A percentile compares a stretch with the other conserved stretches of the same genome.
Conservation (phyloP, 2,888 invertebrate species). For the Nymphalis c-album region DNA sequence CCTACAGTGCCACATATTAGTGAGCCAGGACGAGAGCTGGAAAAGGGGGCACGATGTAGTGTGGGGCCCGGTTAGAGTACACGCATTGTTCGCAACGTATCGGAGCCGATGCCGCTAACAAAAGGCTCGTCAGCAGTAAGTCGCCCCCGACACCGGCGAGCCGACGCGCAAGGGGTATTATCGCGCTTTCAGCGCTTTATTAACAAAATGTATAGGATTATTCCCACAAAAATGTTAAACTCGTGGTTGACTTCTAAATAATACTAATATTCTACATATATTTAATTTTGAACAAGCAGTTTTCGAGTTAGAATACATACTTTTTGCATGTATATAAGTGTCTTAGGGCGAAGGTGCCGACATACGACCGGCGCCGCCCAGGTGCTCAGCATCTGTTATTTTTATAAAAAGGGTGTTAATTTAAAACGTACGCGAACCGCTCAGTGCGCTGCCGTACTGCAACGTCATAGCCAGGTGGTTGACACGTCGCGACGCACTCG, state of each 20-base stretch:
- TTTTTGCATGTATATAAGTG: too few species aligned
- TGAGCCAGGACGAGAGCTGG: not conserved
- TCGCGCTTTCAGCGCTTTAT: too few species aligned
- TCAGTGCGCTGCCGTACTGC: not conserved
- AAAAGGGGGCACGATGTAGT: not conserved
- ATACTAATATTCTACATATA: too few species aligned
- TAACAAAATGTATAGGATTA: too few species aligned
- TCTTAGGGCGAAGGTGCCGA: too few species aligned
- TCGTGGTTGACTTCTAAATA: too few species aligned
- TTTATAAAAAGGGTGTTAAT: too few species aligned
- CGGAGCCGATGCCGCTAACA: conserved; percentile 10
- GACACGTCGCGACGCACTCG: conserved; percentile 18
- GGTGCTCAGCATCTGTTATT: not conserved
- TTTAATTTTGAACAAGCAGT: too few species aligned
- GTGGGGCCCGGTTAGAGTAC: conserved; percentile 11
- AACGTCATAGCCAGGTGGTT: not conserved
- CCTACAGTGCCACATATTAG: conserved; percentile 5
- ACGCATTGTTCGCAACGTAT: conserved; percentile 20
- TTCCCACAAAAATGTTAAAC: too few species aligned
- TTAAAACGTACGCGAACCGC: not conserved
- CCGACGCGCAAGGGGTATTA: not conserved
- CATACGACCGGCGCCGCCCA: too few species aligned
- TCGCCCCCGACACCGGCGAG: not conserved
- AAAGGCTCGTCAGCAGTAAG: conserved; percentile 12
- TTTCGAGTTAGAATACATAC: too few species aligned